A percentile compares a stretch with the other conserved stretches of the same genome.
phyloP scores from a whole-genome alignment of 2,888 invertebrate species.

The Celastrina argiolus region DNA sequence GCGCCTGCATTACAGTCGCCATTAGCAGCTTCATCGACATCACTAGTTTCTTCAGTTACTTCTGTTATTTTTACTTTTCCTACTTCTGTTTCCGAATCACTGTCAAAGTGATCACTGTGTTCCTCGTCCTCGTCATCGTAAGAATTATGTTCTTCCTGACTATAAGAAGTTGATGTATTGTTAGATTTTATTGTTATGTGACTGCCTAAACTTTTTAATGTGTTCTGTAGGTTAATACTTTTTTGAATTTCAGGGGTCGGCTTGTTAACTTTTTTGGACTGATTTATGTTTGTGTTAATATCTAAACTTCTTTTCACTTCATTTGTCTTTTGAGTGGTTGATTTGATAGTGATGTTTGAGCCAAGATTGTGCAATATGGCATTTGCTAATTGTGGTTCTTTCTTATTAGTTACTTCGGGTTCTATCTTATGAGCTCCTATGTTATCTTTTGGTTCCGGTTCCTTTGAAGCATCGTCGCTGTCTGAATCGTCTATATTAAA shows the following conservation, averaged over 20 bases:
- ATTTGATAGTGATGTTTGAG: slow-evolving; percentile 54
- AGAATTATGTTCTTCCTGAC: slow-evolving; percentile 31
- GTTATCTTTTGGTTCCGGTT: slow-evolving; percentile 25
- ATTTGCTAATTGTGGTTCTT: slow-evolving; percentile 30
- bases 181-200: slow-evolving; percentile 59
- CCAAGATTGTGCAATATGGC: slow-evolving; percentile 46
- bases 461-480: slow-evolving; percentile 46
- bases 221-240: slow-evolving; percentile 46
- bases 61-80: slow-evolving; percentile 57
- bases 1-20: slow-evolving; percentile 39
- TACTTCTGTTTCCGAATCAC: slow-evolving; percentile 44
- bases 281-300: slow-evolving; percentile 22
- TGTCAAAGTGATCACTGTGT: slow-evolving; percentile 29
- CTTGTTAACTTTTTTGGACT: slow-evolving; percentile 30
- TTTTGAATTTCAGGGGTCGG: slow-evolving; percentile 35
- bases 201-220: slow-evolving; percentile 55
- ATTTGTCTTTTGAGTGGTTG: slow-evolving; percentile 37
- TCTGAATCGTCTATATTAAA: slow-evolving; percentile 68
- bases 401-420: slow-evolving; percentile 30
- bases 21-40: slow-evolving; percentile 38
- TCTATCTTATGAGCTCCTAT: slow-evolving; percentile 26
- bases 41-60: slow-evolving; percentile 44
- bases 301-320: slow-evolving; percentile 20
- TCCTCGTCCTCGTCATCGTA: slow-evolving; percentile 32
- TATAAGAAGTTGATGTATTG: slow-evolving; percentile 44